Evolutionary conservation across 1,140 invertebrate species (phyloP), one percentile per base, ranked within the genome.

Genomic region (Onthophagus taurus): DNA sequence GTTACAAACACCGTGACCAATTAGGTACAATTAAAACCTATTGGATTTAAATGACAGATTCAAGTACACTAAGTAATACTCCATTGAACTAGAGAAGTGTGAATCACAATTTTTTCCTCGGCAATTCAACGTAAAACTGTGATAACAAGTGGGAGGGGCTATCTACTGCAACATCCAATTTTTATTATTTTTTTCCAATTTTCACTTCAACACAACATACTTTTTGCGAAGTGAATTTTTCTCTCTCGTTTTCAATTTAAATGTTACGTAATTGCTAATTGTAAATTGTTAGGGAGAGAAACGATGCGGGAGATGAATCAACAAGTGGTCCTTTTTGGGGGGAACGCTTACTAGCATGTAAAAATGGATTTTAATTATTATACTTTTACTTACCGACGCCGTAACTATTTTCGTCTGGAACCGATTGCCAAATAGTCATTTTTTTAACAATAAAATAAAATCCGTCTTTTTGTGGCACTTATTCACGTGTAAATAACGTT

Each of bases 401-500:
- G 33, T 49, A 57, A 38, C 48, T 47, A 24, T 34, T 44, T 17
- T 57, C 48, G n/a, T 54, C 47, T 3, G 43, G 34, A 34, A 57
- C 52, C 18, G 48, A 7, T 47, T 48, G 36, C 54, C 54, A 57
- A 42, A 43, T 35, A 47, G 34, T 53, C 49, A 56, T 52, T 48
- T 52, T 50, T 29, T 43, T 17, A 43, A 17, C 47, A 39, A 14
- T 52, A 49, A 19, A 43, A 44, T 8, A 46, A 41, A 41, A 41
- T 26, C 23, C n/a, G n/a, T n/a, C n/a, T n/a, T n/a, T n/a, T n/a
- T n/a, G n/a, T n/a, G n/a, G n/a, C n/a, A n/a, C n/a, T n/a, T n/a
- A n/a, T 41, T 23, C 38, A 41, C 38, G 29, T 26, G n/a, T 7
- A 26, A 26, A 26, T n/a, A 7, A 7, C 23, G n/a, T n/a, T 26